Evolutionary conservation across 2,113 vertebrate genomes (phyloP), one percentile per base, ranked within the genome.

Genomic region (Sakesphorus luctuosus): DNA sequence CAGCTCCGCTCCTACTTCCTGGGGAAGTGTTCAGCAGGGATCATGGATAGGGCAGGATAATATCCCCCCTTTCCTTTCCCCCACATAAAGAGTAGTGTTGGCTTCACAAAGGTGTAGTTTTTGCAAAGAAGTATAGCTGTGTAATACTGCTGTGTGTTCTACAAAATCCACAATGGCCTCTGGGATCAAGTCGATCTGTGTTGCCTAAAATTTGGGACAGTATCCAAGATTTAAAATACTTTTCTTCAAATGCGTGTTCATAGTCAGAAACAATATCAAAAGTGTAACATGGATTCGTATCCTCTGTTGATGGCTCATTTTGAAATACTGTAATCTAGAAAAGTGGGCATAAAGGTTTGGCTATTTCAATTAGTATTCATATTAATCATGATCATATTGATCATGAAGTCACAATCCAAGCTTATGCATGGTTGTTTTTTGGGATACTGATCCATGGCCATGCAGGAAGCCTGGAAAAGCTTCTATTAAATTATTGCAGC

Each of bases 401-500:
- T 96, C 67, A 77, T 87, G 63, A 94, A 96, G 83, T 67, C 87
- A 89, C 59, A 92, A 84, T 93, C 87, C 90, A 93, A 95, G 73
- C 47, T 89, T 89, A 65, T 85, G 55, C 83, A n/a, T 55, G 31
- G 63, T 65, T 96, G 85, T 63, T 83, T 92, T 94, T 92, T 91
- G 91, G 83, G 78, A 97, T 83, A 89, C 82, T 94, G 94, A 96
- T 98, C 91, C 93, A 40, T 73, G 65, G 76, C 79, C 76, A 91
- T 87, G 86, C 82, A 91, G 62, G 55, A 81, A 91, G 92, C 85
- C 96, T 96, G 65, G 87, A 96, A 97, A 97, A 94, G 83, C 66
- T 77, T 94, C 68, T 95, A 90, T 76, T 77, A 96, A 97, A 97
- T 95, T 97, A 97, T 93, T 96, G 84, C 95, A 87, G 83, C 80